phyloP scores from a whole-genome alignment of 2,113 vertebrate species.

The Rhabdornis inornatus region DNA sequence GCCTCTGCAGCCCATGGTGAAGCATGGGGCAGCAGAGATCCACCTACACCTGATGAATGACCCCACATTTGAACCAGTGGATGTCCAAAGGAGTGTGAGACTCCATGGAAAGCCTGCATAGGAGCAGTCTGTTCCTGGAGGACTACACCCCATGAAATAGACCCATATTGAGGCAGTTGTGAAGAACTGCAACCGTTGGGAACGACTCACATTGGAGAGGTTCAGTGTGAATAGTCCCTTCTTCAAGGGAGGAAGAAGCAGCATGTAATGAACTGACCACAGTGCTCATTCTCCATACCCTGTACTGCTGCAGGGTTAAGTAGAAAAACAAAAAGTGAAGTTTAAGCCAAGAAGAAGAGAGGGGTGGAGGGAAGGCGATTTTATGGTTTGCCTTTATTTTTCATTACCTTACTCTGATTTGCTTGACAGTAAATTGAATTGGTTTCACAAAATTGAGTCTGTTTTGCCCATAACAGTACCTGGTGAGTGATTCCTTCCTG shows the following conservation, averaged over 20 bases:
- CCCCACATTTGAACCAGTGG: rapidly evolving
- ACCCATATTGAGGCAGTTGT: rapidly evolving
- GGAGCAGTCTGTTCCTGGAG: neutral
- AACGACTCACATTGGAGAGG: rapidly evolving
- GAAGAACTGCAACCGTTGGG: rapidly evolving
- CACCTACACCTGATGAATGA: neutral
- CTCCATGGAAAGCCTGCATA: rapidly evolving
- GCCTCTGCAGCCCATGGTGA: rapidly evolving
- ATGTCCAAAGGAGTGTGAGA: neutral
- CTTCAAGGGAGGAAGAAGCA: neutral
- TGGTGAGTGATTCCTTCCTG: neutral
- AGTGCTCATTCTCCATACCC: rapidly evolving
- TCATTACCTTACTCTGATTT: neutral
- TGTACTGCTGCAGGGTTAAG: rapidly evolving
- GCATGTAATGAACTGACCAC: rapidly evolving
- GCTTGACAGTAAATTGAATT: neutral
- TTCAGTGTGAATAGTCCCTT: neutral
- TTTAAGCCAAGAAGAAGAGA: neutral
- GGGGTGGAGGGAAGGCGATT: rapidly evolving
- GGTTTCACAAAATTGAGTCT: neutral
- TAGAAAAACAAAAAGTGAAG: neutral
- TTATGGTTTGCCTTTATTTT: neutral
- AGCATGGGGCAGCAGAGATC: rapidly evolving
- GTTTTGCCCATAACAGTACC: neutral
- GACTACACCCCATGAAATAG: too few species aligned